A percentile compares a stretch with the other conserved stretches of the same genome.
phyloP scores from a whole-genome alignment of 2,113 vertebrate genomes.

The Tragelaphus strepsiceros region DNA sequence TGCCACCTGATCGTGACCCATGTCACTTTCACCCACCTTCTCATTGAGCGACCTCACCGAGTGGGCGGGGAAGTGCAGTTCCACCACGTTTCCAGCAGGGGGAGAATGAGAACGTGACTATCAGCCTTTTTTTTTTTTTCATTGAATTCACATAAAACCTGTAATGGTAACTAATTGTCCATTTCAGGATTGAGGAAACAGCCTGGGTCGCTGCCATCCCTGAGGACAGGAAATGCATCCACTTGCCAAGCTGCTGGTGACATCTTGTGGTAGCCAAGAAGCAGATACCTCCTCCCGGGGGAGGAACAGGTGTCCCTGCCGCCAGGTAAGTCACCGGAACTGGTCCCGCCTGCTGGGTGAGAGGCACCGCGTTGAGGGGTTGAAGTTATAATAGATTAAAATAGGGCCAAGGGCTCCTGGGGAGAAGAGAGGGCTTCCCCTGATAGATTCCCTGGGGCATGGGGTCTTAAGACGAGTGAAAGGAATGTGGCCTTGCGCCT shows the following conservation, averaged over 20 bases:
- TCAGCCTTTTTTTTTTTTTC: background rate
- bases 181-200: background rate
- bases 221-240: background rate
- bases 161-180: background rate
- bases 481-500: background rate
- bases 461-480: background rate
- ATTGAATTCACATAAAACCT: background rate
- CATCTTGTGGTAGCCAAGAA: background rate
- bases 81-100: background rate
- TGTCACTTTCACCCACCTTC: background rate
- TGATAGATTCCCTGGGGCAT: accelerated
- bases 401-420: background rate
- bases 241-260: background rate
- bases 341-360: background rate
- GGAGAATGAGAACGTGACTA: background rate
- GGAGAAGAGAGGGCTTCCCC: background rate
- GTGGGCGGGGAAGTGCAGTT: background rate
- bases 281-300: background rate
- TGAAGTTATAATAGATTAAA: background rate
- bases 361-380: no score
- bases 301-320: background rate
- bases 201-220: background rate
- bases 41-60: background rate
- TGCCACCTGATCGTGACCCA: background rate
- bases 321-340: background rate